Evolutionary conservation across 1,140 invertebrate species (phyloP).

Genomic region (Pachypeltis micranthus): DNA sequence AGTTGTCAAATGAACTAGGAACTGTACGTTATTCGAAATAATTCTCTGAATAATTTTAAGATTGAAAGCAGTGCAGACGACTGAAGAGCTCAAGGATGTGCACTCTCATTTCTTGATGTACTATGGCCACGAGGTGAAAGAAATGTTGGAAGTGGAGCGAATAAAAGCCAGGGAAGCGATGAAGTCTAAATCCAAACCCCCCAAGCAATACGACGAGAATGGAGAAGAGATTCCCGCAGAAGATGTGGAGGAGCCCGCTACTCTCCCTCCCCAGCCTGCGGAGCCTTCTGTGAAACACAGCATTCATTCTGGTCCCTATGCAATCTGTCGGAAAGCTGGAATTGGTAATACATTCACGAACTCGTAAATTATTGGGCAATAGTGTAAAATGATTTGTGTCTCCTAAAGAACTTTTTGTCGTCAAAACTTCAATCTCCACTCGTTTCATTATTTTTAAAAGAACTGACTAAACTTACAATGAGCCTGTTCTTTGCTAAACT

Average conservation of each 20-base stretch:
- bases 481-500: no score
- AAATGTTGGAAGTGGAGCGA: conserved; percentile 31
- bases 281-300: conserved; percentile 68
- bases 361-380: conserved; percentile 20
- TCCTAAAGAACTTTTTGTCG: conserved; percentile 1
- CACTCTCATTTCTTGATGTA: conserved; percentile 89
- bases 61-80: conserved; percentile 65
- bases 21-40: no score
- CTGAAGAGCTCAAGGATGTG: conserved; percentile 84
- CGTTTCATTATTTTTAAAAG: not conserved
- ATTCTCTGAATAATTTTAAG: conserved; percentile 35
- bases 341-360: no score
- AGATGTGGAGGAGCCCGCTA: conserved; percentile 35
- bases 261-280: conserved; percentile 44
- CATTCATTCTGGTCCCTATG: conserved; percentile 72
- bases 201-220: conserved; percentile 41
- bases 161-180: conserved; percentile 42
- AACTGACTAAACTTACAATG: no score
- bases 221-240: conserved; percentile 33
- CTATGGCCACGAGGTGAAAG: conserved; percentile 59
- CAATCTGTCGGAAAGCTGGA: conserved; percentile 70
- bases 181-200: conserved; percentile 40
- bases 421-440: not conserved
- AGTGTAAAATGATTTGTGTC: conserved; percentile 11
- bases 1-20: no score